These are phyloP conservation scores for Oxyruncus cristatus DNA, from an alignment of 2,113 vertebrate species.

Conservation along the genomic window DNA sequence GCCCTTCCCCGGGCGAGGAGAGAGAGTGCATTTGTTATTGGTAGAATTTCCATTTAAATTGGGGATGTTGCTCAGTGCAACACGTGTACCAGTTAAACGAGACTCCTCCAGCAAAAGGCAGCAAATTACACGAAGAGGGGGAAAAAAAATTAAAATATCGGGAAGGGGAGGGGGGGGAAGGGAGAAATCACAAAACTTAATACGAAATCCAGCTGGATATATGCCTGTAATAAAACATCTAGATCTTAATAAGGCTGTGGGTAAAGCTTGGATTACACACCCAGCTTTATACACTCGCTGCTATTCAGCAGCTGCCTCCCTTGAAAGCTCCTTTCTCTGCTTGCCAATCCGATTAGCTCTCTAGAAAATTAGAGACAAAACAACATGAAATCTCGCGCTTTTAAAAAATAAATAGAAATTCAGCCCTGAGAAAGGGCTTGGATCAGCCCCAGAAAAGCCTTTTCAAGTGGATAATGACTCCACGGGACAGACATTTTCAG, in stretches of 20 bases:
- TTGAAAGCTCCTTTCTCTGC: neutral
- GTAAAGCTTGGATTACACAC: neutral
- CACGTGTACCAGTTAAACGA: neutral
- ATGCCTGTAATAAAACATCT: neutral
- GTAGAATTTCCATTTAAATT: slow-evolving; percentile 59
- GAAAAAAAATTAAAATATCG: neutral
- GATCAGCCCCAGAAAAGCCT: neutral
- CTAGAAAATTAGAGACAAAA: neutral
- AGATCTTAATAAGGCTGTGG: slow-evolving; percentile 1
- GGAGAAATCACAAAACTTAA: slow-evolving; percentile 4
- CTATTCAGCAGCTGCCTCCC: neutral
- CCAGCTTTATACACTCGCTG: neutral
- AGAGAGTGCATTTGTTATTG: slow-evolving; percentile 7
- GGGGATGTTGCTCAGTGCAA: slow-evolving; percentile 13
- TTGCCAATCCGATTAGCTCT: neutral
- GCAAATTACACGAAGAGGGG: neutral
- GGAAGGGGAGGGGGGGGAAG: neutral
- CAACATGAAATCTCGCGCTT: neutral
- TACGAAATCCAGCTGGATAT: neutral
- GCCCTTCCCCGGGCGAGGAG: neutral
- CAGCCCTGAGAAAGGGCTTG: neutral
- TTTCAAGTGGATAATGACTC: neutral
- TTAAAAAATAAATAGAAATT: neutral
- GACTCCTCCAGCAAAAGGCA: neutral
- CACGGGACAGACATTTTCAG: fast-evolving